Conservation (phyloP, 2,888 invertebrate species). For the Eristalis pertinax region DNA sequence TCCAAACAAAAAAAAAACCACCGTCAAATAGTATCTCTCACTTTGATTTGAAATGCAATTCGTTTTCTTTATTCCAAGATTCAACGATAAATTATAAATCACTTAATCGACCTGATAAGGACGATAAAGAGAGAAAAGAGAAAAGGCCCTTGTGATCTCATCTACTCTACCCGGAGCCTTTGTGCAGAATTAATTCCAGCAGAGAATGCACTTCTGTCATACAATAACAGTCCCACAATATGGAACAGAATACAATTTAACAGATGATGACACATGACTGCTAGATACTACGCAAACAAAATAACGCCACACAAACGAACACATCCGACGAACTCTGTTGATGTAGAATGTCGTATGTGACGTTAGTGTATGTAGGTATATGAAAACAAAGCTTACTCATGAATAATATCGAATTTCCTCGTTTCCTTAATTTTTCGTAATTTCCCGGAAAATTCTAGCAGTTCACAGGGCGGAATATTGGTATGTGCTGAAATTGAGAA, state of each 20-base stretch:
- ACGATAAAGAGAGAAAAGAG: neutral
- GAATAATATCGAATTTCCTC: constrained; percentile 66
- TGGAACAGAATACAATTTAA: constrained; percentile 67
- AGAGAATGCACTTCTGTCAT: constrained; percentile 49
- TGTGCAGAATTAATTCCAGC: constrained; percentile 6
- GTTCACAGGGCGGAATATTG: constrained; percentile 56
- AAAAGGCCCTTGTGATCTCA: neutral
- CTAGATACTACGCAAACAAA: constrained; percentile 38
- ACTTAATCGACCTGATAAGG: neutral
- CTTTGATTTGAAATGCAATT: neutral
- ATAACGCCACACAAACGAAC: constrained; percentile 6
- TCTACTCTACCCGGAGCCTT: neutral
- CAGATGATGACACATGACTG: constrained; percentile 70
- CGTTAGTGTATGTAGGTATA: neutral
- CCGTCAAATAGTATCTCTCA: neutral
- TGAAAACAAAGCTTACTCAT: constrained; percentile 58
- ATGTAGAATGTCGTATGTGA: neutral
- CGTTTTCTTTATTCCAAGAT: neutral
- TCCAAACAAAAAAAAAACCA: neutral
- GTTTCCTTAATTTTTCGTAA: constrained; percentile 8
- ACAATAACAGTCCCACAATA: constrained; percentile 39
- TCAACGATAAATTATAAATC: neutral
- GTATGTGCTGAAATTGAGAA: constrained; percentile 52
- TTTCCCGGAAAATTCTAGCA: constrained; percentile 62
- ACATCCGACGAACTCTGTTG: neutral